Evolutionary conservation across 2,888 invertebrate species (phyloP), one percentile per base, ranked within the genome.

Genomic region (Melitaea athalia): DNA sequence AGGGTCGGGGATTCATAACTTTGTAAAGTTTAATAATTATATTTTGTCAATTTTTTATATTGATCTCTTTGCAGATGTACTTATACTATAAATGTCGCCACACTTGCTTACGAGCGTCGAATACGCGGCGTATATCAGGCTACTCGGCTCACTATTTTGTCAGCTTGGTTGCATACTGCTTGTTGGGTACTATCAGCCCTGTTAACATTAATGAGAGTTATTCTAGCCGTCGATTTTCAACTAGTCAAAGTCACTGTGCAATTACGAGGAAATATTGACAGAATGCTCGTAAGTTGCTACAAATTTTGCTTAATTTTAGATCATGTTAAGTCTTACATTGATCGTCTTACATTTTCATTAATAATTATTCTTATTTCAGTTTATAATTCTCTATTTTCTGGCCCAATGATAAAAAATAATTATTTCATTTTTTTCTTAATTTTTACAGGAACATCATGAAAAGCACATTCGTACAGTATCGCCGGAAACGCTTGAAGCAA

Each of bases 91-190:
- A 92, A 92, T 72, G 91, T 91, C 11, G 90, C 86, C 2, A 90
- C 92, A 0, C 76, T 92, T 53, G 82, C 81, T 0, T 92, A 88
- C 73, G 88, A 91, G 75, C 85, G 91, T 2, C 87, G 87, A 12
- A 91, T 92, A 69, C 86, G 89, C 1, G 91, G 91, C 5, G 91
- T 92, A 38, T 91, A 88, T 79, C 91, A 91, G 69, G 91, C 90
- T 5, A 89, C 85, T 0, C 79, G 78, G 15, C 83, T 92, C 7
- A 91, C 91, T 0, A 86, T 91, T 61, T 52, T 84, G 3, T 82
- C 92, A 0, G 90, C 92, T 0, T 92, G 92, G 92, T 79, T 92
- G 1, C 91, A 92, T 75, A 91, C 92, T 2, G 5, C 71, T 14
- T 92, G 92, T 79, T 92, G 92, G 92, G 53, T 91, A 5, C 74